Evolutionary conservation across 2,797 vertebrate species (phyloP).

Genomic region (Aphelocoma californica): DNA sequence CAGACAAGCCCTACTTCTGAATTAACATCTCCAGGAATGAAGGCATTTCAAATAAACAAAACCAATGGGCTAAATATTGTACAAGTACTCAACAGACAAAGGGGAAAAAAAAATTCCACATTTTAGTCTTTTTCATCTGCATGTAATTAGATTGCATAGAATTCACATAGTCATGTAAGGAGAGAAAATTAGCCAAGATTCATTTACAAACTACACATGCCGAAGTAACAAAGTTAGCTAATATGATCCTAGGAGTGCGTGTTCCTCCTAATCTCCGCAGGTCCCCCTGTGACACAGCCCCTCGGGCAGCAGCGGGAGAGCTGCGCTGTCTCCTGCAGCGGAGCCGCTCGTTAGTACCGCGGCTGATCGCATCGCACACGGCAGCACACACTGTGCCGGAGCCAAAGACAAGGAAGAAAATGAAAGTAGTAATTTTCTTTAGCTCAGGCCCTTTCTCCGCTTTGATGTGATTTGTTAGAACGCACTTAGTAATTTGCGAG

Average conservation of each 20-base stretch:
- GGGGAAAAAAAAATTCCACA: rapidly evolving
- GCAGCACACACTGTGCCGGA: not conserved
- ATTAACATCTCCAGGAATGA: not conserved
- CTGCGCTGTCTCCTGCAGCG: not conserved
- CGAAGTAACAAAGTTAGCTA: not conserved
- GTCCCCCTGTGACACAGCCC: not conserved
- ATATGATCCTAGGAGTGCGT: rapidly evolving
- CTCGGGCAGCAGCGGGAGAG: not conserved
- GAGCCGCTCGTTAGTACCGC: not conserved
- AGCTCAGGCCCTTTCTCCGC: not conserved
- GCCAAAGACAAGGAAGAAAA: not conserved
- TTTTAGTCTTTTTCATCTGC: not conserved
- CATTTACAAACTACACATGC: rapidly evolving
- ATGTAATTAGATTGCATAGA: not conserved
- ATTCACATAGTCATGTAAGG: not conserved
- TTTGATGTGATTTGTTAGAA: conserved; percentile 49
- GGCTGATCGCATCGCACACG: not conserved
- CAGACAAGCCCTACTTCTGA: not conserved
- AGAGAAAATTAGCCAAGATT: not conserved
- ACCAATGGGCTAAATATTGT: not conserved
- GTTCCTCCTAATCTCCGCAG: not conserved
- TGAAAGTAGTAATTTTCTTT: conserved; percentile 43
- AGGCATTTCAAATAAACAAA: not conserved
- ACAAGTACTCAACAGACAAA: not conserved
- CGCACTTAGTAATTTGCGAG: not conserved